Evolutionary conservation across 2,113 vertebrate genomes (phyloP).

Genomic region (Herpailurus yagouaroundi): DNA sequence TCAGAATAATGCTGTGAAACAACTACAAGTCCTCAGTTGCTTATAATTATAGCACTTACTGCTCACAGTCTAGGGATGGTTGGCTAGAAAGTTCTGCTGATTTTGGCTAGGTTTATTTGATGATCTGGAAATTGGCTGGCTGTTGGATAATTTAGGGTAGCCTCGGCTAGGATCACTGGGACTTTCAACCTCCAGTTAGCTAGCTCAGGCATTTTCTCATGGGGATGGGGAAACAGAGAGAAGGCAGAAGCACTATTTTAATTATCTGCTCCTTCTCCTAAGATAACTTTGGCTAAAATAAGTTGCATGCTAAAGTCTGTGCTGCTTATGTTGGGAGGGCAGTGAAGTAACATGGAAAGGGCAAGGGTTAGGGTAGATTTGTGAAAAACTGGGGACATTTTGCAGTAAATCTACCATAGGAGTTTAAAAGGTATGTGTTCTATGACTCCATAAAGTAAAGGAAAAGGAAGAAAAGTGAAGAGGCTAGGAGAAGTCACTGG

Average conservation of each 20-base stretch:
- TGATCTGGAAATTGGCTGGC: neutral
- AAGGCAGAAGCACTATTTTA: neutral
- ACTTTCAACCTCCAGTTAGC: neutral
- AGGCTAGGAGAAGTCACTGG: neutral
- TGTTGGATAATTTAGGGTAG: conserved; percentile 33
- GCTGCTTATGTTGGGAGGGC: neutral
- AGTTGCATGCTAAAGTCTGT: neutral
- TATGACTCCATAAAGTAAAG: neutral
- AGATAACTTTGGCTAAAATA: neutral
- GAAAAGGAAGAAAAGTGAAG: neutral
- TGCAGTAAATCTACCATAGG: neutral
- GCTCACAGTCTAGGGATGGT: neutral
- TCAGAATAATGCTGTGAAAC: neutral
- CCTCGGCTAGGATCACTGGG: neutral
- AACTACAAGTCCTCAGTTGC: neutral
- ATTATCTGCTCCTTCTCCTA: neutral
- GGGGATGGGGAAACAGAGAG: neutral
- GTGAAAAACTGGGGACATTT: neutral
- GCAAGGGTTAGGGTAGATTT: neutral
- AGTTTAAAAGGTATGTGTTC: neutral
- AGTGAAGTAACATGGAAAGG: neutral
- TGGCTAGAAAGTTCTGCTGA: conserved; percentile 29
- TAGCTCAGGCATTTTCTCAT: conserved; percentile 10
- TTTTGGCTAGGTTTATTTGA: neutral
- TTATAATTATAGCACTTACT: neutral